Evolutionary conservation across 1,140 invertebrate genomes (phyloP), one percentile per base, ranked within the genome.

Genomic region (Drosophila sturtevanti): DNA sequence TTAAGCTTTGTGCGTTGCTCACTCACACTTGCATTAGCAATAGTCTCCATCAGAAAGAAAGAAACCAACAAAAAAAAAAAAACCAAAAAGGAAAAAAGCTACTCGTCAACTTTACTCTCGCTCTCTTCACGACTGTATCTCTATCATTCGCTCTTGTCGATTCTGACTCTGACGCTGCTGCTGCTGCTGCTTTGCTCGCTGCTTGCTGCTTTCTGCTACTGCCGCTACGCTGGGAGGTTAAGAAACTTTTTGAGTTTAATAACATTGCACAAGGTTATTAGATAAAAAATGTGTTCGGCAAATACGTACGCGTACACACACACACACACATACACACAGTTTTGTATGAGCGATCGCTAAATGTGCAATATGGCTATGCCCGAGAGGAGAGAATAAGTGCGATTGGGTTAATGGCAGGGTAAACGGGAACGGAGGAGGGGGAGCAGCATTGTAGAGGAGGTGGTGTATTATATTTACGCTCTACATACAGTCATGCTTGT

Each of bases 201-300:
- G 27, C 27, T 6, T 27, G 48, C 27, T 61, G 44, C 62, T 31
- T 22, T 60, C 22, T 35, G 66, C 62, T 34, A 12, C 55, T 68
- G 69, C 71, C 71, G 67, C 62, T 54, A 61, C 72, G 66, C 48
- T 60, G 59, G 48, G 81, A 90, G 90, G 90, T 91, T 79, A 91
- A 91, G 79, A 91, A 91, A 91, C 90, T 91, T 91, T 90, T 91
- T 89, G 90, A 87, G 90, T 91, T 91, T 91, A 91, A 91, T 89
- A 91, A 91, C 90, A 91, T 82, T 89, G 72, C 77, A 90, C 90
- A 91, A 91, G 90, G 90, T 91, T 91, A 91, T 91, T 91, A 91
- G 90, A 91, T 89, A 91, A 91, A 86, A 90, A 89, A 91, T 78
- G 77, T 82, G 76, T 68, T 79, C 76, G 68, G 72, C 76, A 69